Evolutionary conservation across 2,888 invertebrate species (phyloP).

Genomic region (Arenicola marina): DNA sequence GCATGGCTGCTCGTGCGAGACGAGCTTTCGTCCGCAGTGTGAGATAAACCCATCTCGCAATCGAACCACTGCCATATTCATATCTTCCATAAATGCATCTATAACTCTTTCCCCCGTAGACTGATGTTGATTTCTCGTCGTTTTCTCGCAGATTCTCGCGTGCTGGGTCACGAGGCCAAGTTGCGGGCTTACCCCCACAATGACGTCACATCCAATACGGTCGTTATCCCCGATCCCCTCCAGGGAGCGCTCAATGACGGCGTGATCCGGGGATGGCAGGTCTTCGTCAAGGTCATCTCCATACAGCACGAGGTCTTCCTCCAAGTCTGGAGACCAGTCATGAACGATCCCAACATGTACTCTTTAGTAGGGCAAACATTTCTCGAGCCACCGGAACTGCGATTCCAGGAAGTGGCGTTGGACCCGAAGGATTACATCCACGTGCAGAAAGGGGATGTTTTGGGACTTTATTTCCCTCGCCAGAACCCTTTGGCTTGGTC

Average conservation of each 20-base stretch:
- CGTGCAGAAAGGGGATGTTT: conserved; percentile 28
- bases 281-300: conserved; percentile 33
- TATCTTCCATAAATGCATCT: too few relatives aligned
- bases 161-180: conserved; percentile 36
- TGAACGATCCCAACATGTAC: conserved; percentile 16
- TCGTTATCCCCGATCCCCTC: conserved; percentile 33
- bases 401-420: conserved; percentile 26
- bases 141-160: conserved; percentile 30
- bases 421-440: conserved; percentile 14
- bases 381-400: conserved; percentile 27
- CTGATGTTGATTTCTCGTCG: too few relatives aligned
- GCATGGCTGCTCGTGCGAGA: too few relatives aligned
- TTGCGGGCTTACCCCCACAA: conserved; percentile 23
- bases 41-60: too few relatives aligned
- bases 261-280: conserved; percentile 33
- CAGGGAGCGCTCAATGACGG: conserved; percentile 28
- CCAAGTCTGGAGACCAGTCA: conserved; percentile 23
- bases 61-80: too few relatives aligned
- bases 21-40: too few relatives aligned
- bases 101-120: too few relatives aligned
- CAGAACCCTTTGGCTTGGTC: conserved; percentile 33
- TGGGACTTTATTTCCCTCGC: conserved; percentile 34
- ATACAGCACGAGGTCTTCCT: conserved; percentile 30
- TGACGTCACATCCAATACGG: conserved; percentile 12
- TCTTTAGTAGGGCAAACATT: conserved; percentile 33